Percentiles rank a stretch among this genome's conserved stretches.
These are phyloP conservation scores for Dendroctonus valens DNA, from an alignment of 1,140 invertebrate species.

Conservation along the genomic window DNA sequence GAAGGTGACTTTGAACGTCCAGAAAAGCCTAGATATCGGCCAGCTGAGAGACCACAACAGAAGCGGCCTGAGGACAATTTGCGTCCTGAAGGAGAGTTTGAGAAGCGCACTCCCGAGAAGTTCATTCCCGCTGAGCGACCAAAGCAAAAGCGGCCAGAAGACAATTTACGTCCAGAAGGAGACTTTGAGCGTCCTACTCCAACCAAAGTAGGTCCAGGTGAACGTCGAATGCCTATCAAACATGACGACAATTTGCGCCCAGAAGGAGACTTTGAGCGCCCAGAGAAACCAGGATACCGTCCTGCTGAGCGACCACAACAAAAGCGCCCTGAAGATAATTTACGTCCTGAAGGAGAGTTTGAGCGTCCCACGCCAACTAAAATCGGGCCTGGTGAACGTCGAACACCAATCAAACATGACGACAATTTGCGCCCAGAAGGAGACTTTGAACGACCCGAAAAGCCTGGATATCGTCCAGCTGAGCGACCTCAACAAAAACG, in stretches of 20 bases:
- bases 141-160: constrained; percentile 56
- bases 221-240: constrained; percentile 52
- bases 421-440: constrained; percentile 64
- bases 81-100: constrained; percentile 57
- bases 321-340: constrained; percentile 58
- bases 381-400: constrained; percentile 43
- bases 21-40: constrained; percentile 51
- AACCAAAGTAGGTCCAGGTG: constrained; percentile 50
- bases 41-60: constrained; percentile 53
- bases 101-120: constrained; percentile 40
- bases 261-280: constrained; percentile 55
- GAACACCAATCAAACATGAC: constrained; percentile 52
- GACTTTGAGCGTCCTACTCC: constrained; percentile 45
- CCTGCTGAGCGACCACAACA: constrained; percentile 56
- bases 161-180: constrained; percentile 61
- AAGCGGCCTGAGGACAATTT: constrained; percentile 60
- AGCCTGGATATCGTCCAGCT: constrained; percentile 51
- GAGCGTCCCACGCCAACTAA: constrained; percentile 50
- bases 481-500: constrained; percentile 50
- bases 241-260: constrained; percentile 52
- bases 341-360: constrained; percentile 58
- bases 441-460: constrained; percentile 52
- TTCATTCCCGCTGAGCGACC: constrained; percentile 54
- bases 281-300: constrained; percentile 44
- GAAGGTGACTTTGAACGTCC: constrained; percentile 56